Evolutionary conservation across 2,888 invertebrate genomes (phyloP), one percentile per base, ranked within the genome.

Genomic region (Ormyrus thymus): DNA sequence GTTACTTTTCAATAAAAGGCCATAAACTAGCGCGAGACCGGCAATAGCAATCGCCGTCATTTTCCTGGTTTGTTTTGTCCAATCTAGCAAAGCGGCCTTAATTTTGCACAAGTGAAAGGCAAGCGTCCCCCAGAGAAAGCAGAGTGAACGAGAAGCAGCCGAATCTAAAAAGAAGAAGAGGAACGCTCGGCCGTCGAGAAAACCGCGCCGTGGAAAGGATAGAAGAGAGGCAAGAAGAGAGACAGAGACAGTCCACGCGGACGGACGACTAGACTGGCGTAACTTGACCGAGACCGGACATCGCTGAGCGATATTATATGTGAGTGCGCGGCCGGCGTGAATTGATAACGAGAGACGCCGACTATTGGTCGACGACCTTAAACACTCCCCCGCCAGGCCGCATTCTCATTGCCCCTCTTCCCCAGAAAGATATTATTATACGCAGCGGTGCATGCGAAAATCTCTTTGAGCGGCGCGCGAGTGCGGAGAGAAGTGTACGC

Each of bases 311-410:
- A 83, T 75, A 59, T 83, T 84, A 83, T 82, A 82, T 77, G 55
- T 78, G 75, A 11, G 56, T 46, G 51, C 43, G 51, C 15, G 11
- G 51, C 29, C 79, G 77, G 59, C 72, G 70, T 56, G 46, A 82
- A 81, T 82, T 84, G 84, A 84, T 84, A 84, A 83, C 81, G 78
- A 80, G 78, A 70, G 62, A 43, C 55, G 46, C 78, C 76, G 77
- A 81, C 81, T 74, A 83, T 83, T 83, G 83, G 83, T 81, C 75
- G 81, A 83, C 80, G 82, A 81, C 80, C 79, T 81, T 81, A 81
- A 79, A 48, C 62, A 80, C 74, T 59, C 69, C 64, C 61, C 79
- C 65, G 61, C 74, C 65, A 65, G 10, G 15, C 6, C n/a, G 7
- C 61, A 5, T 11, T 45, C 29, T 56, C 46, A 5, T 55, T 43